Base-by-base conservation (phyloP, 2,797 vertebrate genomes). In the Merluccius polli region DNA sequence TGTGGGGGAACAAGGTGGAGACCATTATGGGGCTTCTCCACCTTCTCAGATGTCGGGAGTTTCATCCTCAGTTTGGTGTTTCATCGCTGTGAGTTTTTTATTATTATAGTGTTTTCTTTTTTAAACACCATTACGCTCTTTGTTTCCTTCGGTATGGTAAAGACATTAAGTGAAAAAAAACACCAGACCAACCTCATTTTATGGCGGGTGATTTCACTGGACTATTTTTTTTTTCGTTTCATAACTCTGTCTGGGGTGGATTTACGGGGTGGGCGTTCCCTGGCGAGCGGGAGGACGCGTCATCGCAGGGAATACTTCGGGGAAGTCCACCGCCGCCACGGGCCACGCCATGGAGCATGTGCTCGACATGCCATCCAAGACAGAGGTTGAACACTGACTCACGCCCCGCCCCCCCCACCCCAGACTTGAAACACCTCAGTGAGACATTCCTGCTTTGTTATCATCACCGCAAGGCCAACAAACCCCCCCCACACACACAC, bases 191-290 rank as follows among this genome's bases (percentile, higher is more conserved):
- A 77, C 71, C 78, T 77, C 83, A 89, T 90, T 90, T n/a, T 76
- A 89, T 21, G 65, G 85, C 33, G 82, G 79, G 77, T 80, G 83
- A 89, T 75, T 89, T 91, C 79, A 86, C 72, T 77, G 71, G 83
- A 12, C 36, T 38, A 12, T 86, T 89, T 89, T 71, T 73, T n/a
- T 71, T 77, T 86, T 86, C 27, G 78, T 87, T 91, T 84, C 38
- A 32, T 67, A 85, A 88, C 76, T 73, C 72, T 75, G 71, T 35
- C 82, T 85, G 75, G 41, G 18, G 18, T n/a, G 18, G 48, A n/a
- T 52, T 52, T 52, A 52, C 48, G 48, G 21, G 48, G 48, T 1
- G 48, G 48, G 48, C 48, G 16, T 48, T 48, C 48, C 48, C 48
- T 16, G 44, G 44, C 44, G 15, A 21, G 48, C 7, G 13, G 13